Evolutionary conservation across 2,797 vertebrate genomes (phyloP), one percentile per base, ranked within the genome.

Genomic region (Arnoldichthys spilopterus): DNA sequence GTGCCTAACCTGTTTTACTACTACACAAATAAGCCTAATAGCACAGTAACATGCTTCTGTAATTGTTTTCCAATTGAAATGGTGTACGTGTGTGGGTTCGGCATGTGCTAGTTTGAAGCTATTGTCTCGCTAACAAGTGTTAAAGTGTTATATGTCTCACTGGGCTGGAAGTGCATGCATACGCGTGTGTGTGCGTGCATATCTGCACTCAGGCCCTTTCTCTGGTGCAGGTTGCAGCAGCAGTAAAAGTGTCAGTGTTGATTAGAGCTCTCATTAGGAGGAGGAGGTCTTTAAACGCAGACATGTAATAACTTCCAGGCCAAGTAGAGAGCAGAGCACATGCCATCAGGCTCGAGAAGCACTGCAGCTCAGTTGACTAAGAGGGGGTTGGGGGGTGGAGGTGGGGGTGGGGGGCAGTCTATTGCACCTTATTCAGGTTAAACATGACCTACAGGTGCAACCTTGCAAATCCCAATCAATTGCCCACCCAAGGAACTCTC

Each of bases 191-290:
- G 34, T 30, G 26, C 43, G 26, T 62, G 30, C 59, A 6, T 67
- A 15, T 51, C 9, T 54, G 37, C 13, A 15, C 6, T 30, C 74
- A 84, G 51, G 69, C 58, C 62, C 2, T 28, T 56, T 59, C 54
- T 30, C 12, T 7, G 62, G 61, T 76, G 74, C 83, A 85, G 83
- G 84, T 80, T 85, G 84, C 82, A 51, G 45, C 73, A 77, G 85
- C 87, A 87, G 85, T 91, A 91, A 93, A 94, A 91, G 89, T 91
- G 91, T 93, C 92, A 90, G 87, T 87, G 86, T 87, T 81, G 78
- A 90, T 92, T 84, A 91, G 82, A 1, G 56, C 86, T 58, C 90
- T 92, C 90, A 92, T 93, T 94, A 92, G 84, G 32, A 87, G 80
- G 69, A 79, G 62, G 67, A 72, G 78, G 83, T 80, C 66, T 86